Base-by-base conservation (phyloP, 2,888 invertebrate genomes). In the Steinernema carpocapsae region DNA sequence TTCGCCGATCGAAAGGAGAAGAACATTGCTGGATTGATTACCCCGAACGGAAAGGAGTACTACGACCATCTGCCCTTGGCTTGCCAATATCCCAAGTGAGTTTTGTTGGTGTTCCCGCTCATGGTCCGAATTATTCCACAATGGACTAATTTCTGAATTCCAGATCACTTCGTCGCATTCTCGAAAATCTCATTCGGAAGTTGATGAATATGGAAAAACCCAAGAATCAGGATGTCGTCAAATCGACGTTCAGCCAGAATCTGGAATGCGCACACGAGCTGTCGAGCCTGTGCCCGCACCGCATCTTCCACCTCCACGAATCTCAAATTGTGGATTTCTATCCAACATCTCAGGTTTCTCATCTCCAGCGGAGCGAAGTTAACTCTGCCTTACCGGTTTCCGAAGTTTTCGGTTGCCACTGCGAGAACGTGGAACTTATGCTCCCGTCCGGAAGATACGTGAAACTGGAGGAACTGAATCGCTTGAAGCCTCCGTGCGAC, bases 141-240 rank as follows among this genome's bases (percentile, higher is more conserved):
- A 22, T 56, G 56, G 12, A 3, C 56, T 37, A 37, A 10, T 10
- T 6, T 37, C 10, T 37, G 4, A 10, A 37, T 32, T 64, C 3
- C 32, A 64, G 64, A 12, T 64, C 64, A 6, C 64, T 64, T 10
- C 64, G 37, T 26, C 24, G 64, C 17, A 64, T 64, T 29, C 14
- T 64, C 17, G 64, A 64, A 32, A 64, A 32, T 32, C 17, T 64
- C 1, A 64, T 64, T 26, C 64, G 64, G 26, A 17, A 29, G 6
- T 32, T 64, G 32, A 64, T 64, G 64, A 64, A 64, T 26, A 32
- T 6, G 17, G 64, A 64, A 32, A 64, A 64, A 29, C 64, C 64
- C 64, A 17, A 29, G 64, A 17, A 64, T 12, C 29, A 26, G 17
- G 32, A 4, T 1, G 14, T 64, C 1, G 32, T 64, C 14, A 64